Evolutionary conservation across 2,888 invertebrate genomes (phyloP), one percentile per base, ranked within the genome.

Genomic region (Scaptomyza flava): DNA sequence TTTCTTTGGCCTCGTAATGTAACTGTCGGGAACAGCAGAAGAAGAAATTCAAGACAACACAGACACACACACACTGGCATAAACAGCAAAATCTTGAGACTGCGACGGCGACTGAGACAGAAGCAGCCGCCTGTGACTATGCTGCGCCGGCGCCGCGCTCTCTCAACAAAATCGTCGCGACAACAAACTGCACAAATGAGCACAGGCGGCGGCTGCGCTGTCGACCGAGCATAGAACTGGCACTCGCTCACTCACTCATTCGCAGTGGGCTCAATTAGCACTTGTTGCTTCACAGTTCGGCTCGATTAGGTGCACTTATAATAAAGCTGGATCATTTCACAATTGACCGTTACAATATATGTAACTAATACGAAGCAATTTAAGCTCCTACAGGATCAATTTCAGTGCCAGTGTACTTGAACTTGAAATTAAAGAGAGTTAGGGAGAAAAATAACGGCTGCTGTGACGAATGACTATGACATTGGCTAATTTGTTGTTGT

Each of bases 1-100:
- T 91, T 90, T 91, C 91, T 90, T 90, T 91, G 90, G 91, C 91
- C 89, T 89, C 90, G 89, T 90, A 90, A 89, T 82, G 86, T 77
- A 89, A 78, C 83, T 81, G 86, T 74, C 72, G 77, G 79, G 78
- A 87, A 82, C 84, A 86, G 48, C 31, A 48, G 67, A 72, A 81
- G 79, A 75, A 72, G 83, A 73, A 76, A 85, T 76, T 81, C 81
- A 87, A 83, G 81, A 69, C 74, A 73, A 68, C 67, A 69, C 63
- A 60, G 51, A 64, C 48, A 73, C 68, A 69, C 61, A 62, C 62
- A 47, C 52, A 48, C 52, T 68, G 46, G 61, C 62, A 61, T 30
- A 38, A 9, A 38, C 59, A 52, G 56, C 63, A 62, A 66, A 66
- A 71, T 71, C 69, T 67, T 45, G 27, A 45, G 54, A 50, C 77